These are phyloP conservation scores for Aleiodes testaceus DNA, from an alignment of 2,888 invertebrate genomes.

Conservation along the genomic window DNA sequence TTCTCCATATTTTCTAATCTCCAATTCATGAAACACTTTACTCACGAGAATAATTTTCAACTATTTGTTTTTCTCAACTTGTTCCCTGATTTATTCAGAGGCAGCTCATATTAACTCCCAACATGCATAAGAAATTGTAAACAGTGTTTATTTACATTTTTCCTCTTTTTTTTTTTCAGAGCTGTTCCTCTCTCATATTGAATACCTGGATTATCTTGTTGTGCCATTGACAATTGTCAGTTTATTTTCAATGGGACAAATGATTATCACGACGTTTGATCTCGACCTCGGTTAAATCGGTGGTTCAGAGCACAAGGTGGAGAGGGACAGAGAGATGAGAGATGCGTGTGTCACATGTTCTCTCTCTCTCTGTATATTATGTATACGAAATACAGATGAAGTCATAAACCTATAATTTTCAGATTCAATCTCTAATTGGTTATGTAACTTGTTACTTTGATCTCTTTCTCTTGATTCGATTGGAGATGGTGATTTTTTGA, in stretches of 20 bases:
- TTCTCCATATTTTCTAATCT: not conserved
- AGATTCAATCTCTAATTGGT: not conserved
- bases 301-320: no score
- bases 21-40: conserved; percentile 3
- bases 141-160: no score
- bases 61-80: not conserved
- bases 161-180: not conserved
- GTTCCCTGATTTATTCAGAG: not conserved
- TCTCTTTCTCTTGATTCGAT: no score
- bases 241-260: conserved; percentile 2
- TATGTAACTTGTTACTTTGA: no score
- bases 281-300: not conserved
- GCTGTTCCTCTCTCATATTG: not conserved
- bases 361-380: not conserved
- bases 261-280: conserved; percentile 13
- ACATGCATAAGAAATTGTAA: no score
- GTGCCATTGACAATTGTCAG: not conserved
- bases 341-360: not conserved
- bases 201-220: conserved; percentile 3
- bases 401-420: not conserved
- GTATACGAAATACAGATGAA: not conserved
- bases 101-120: not conserved
- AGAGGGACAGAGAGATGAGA: no score
- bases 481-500: no score
- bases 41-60: conserved; percentile 13